A percentile compares a stretch with the other conserved stretches of the same genome.
These are phyloP conservation scores for Lasioglossum calceatum DNA, from an alignment of 2,888 invertebrate species.

Conservation along the genomic window DNA sequence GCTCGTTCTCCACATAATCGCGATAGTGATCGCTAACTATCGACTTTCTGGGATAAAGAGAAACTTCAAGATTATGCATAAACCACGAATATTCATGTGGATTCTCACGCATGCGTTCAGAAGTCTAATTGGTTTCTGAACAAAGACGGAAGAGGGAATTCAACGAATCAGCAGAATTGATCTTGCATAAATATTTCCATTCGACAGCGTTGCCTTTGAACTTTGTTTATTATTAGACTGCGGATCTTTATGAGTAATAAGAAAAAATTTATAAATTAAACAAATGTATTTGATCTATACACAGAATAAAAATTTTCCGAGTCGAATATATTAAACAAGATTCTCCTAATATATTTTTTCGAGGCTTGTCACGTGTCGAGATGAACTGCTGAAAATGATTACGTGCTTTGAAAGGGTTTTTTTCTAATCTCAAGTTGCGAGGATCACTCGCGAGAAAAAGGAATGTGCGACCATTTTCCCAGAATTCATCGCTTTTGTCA, in stretches of 20 bases:
- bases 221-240: too few species aligned
- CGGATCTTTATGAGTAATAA: too few species aligned
- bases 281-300: too few species aligned
- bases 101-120: neutral
- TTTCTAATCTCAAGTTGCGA: neutral
- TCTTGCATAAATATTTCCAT: neutral
- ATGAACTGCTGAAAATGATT: neutral
- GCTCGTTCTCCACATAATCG: conserved; percentile 24
- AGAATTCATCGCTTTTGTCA: neutral
- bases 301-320: too few species aligned
- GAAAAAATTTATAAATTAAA: too few species aligned
- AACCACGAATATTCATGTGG: neutral
- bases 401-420: neutral
- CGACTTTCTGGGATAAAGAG: neutral
- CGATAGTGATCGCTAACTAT: conserved; percentile 25
- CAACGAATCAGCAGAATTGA: neutral
- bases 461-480: neutral
- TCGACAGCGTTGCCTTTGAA: neutral
- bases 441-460: neutral
- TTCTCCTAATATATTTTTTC: neutral
- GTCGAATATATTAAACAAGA: neutral
- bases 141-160: neutral
- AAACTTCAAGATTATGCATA: neutral
- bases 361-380: neutral
- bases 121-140: neutral